Evolutionary conservation across 2,113 vertebrate species (phyloP).

Genomic region (Anhinga rufa): DNA sequence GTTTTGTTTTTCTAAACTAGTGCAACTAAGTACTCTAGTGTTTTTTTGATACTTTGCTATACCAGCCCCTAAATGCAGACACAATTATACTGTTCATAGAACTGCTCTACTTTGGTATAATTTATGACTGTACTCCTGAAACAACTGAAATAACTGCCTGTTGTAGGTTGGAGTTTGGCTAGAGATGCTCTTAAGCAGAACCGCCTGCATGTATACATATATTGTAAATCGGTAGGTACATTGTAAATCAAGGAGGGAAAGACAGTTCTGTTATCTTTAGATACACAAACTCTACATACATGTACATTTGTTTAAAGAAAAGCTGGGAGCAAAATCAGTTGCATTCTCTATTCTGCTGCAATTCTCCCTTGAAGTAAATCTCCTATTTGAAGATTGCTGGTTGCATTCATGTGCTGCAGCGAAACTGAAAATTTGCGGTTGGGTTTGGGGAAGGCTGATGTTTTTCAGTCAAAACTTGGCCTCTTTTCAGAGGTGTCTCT

Average conservation of each 20-base stretch:
- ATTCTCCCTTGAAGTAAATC: background rate
- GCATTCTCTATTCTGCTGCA: rapidly evolving
- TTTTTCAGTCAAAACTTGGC: background rate
- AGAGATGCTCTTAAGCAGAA: background rate
- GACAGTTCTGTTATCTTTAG: background rate
- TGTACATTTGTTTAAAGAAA: background rate
- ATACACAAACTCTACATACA: background rate
- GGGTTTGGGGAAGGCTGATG: background rate
- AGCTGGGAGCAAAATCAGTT: background rate
- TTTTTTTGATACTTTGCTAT: background rate
- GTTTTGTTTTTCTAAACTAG: background rate
- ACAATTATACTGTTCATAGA: background rate
- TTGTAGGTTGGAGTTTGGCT: background rate
- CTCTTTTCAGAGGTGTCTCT: background rate
- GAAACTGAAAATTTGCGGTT: background rate
- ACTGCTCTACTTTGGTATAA: background rate
- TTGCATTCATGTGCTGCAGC: background rate
- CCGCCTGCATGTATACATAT: background rate
- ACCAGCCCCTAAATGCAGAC: background rate
- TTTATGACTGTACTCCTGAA: background rate
- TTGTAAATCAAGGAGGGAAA: background rate
- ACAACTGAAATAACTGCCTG: background rate
- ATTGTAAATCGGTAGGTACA: background rate
- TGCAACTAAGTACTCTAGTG: background rate
- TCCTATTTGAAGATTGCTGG: background rate